Evolutionary conservation across 2,113 vertebrate species (phyloP), one percentile per base, ranked within the genome.

Genomic region (Perca flavescens): DNA sequence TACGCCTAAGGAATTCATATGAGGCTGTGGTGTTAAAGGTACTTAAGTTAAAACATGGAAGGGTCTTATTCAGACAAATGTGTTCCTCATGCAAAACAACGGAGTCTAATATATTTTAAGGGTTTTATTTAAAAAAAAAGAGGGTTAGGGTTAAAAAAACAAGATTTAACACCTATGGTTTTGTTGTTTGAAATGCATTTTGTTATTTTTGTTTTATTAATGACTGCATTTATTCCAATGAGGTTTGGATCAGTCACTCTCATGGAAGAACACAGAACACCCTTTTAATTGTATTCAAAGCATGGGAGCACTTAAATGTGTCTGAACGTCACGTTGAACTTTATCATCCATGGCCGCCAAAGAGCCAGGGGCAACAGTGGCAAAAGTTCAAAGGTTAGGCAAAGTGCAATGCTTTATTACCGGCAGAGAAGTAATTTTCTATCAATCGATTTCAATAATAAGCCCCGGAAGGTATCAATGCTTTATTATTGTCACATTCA

Each of bases 401-500:
- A 83, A 92, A 93, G 90, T 93, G 92, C 66, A 70, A 73, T 31
- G 76, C 86, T 90, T 94, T 91, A 93, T 94, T 88, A 88, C 75
- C 6, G 81, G 73, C 28, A 80, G 70, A 80, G 73, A 94, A 88
- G 88, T 88, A 49, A 93, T 93, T 91, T 93, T 92, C 89, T 88
- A 91, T 93, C 88, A 87, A 89, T 95, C 87, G 93, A 94, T 94
- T 93, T 89, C 69, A 91, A 93, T 90, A 91, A 91, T 84, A 80
- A 86, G 53, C 49, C 82, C 91, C 28, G 43, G 16, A 80, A 90
- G 92, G 83, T 79, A 74, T 77, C 19, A 14, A 77, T 84, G 87
- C 84, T 93, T 91, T 91, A 93, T 87, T 90, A 83, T 87, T 64
- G 77, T 82, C 75, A 80, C 71, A 82, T 88, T 91, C 84, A 67